A percentile compares a stretch with the other conserved stretches of the same genome.
These are phyloP conservation scores for Balanococcus diminutus DNA, from an alignment of 2,888 invertebrate genomes.

Conservation along the genomic window DNA sequence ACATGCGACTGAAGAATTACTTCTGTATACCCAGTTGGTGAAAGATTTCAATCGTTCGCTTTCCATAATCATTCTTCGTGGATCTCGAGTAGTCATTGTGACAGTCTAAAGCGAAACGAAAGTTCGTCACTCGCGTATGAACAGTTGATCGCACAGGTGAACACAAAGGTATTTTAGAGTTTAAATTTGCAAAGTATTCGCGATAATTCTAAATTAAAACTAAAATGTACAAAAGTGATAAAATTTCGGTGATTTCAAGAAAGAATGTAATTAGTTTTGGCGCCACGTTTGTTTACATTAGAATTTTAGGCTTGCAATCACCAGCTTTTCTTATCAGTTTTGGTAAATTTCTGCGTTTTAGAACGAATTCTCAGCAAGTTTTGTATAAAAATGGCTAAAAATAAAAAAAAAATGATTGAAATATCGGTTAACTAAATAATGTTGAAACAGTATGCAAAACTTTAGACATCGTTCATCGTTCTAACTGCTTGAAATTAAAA, in stretches of 20 bases:
- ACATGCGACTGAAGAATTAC: not conserved
- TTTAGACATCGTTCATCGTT: too few relatives aligned
- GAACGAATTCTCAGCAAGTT: too few relatives aligned
- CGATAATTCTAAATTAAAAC: not conserved
- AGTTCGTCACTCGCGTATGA: not conserved
- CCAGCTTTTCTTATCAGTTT: not conserved
- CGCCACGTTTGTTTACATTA: slow-evolving; percentile 12
- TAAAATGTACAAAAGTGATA: not conserved
- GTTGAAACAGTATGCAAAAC: too few relatives aligned
- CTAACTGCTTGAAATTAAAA: not conserved
- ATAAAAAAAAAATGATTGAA: not conserved
- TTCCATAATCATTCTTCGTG: slow-evolving; percentile 10
- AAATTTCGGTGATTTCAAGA: not conserved
- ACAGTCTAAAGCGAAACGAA: not conserved
- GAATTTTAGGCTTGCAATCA: not conserved
- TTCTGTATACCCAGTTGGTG: slow-evolving; percentile 28
- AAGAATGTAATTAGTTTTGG: not conserved
- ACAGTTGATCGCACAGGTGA: not conserved
- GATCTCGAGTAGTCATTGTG: slow-evolving; percentile 30
- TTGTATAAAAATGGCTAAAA: not conserved
- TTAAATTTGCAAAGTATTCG: not conserved
- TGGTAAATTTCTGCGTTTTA: not conserved
- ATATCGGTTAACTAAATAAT: not conserved
- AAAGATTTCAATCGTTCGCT: slow-evolving; percentile 25
- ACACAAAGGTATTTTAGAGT: not conserved